Evolutionary conservation across 2,113 vertebrate species (phyloP), one percentile per base, ranked within the genome.

Genomic region (Neomonachus schauinslandi): DNA sequence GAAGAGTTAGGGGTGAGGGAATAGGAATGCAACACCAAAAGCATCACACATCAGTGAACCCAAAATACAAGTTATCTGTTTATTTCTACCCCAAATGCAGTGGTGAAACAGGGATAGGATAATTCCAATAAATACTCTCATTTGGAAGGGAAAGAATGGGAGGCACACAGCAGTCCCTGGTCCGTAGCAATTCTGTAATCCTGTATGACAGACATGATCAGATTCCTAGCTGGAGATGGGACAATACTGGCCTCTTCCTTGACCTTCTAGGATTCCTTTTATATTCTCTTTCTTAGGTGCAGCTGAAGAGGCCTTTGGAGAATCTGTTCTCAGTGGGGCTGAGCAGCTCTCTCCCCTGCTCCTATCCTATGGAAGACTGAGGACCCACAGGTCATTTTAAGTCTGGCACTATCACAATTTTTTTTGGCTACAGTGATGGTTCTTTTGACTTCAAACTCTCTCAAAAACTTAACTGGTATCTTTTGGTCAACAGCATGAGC

Each of bases 401-500:
- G 28, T 72, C 49, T 46, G 77, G 26, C 61, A 24, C 11, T 33
- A 2, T 91, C 33, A 51, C 12, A 19, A 0, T 93, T 57, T 57
- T 21, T 65, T 51, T 46, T 49, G 13, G 36, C 31, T 31, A 81
- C 13, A 71, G 5, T 51, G 18, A 22, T 51, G 24, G 33, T 74
- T 83, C 33, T 83, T 97, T 71, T 65, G 76, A 79, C 21, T 31
- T 51, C 39, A 87, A 42, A 21, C 36, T 72, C 26, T 86, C 53
- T 69, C n/a, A 74, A 31, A 95, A 77, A 26, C 55, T 21, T 80
- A 67, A 19, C 39, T 84, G 33, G 18, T 55, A 5, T 93, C 36
- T 83, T 93, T 55, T 1, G 39, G 24, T 72, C 59, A 65, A n/a
- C 19, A 61, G 18, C 83, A 85, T 61, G 61, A 65, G 74, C 31